Evolutionary conservation across 2,113 vertebrate species (phyloP).

Genomic region (Lanius ludovicianus): DNA sequence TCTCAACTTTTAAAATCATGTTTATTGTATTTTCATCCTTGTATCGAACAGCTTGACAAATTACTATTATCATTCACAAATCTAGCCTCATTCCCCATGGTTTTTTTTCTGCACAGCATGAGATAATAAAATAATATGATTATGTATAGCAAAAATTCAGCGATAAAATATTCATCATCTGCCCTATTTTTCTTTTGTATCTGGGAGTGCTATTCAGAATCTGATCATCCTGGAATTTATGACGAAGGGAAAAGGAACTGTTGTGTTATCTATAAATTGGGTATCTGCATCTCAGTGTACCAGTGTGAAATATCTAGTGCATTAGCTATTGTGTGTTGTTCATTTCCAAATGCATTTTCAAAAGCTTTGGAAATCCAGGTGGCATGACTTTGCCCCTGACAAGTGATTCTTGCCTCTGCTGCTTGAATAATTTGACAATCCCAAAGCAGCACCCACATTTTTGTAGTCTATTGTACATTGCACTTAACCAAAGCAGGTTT

Average conservation of each 20-base stretch:
- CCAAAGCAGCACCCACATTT: neutral
- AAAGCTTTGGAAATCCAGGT: neutral
- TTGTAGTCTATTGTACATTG: neutral
- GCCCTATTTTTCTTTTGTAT: constrained; percentile 57
- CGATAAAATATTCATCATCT: constrained; percentile 59
- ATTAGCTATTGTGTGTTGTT: neutral
- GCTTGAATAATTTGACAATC: neutral
- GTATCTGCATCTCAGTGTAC: neutral
- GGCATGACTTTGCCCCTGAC: neutral
- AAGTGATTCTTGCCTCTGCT: neutral
- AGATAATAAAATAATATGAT: constrained; percentile 66
- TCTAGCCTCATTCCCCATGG: constrained; percentile 41
- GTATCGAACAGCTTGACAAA: constrained; percentile 46
- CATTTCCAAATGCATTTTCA: constrained; percentile 17
- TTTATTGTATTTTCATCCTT: constrained; percentile 50
- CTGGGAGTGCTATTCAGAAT: constrained; percentile 26
- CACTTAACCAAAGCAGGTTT: neutral
- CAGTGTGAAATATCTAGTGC: neutral
- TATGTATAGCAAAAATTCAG: constrained; percentile 41
- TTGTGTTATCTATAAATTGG: constrained; percentile 35
- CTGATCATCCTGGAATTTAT: constrained; percentile 42
- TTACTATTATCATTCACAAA: constrained; percentile 50
- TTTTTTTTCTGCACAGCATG: constrained; percentile 7
- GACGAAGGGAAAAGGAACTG: constrained; percentile 16
- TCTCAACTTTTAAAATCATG: constrained; percentile 30